These are phyloP conservation scores for Sminthurinus aureus DNA, from an alignment of 2,888 invertebrate genomes.

Conservation along the genomic window DNA sequence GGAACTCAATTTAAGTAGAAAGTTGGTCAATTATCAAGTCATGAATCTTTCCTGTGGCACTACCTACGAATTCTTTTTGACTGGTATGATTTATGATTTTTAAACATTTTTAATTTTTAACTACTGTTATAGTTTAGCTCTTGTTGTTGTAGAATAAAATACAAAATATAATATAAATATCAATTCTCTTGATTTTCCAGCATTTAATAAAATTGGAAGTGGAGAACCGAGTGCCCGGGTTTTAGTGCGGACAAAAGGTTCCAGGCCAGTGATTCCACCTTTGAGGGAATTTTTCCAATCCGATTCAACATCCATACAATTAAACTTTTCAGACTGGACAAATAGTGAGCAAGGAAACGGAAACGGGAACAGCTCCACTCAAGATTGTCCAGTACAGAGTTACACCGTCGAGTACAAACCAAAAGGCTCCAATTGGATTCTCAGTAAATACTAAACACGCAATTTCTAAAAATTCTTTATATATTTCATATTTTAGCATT, in stretches of 20 bases:
- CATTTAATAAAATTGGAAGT: constrained; percentile 63
- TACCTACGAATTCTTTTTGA: constrained; percentile 32
- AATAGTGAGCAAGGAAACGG: constrained; percentile 38
- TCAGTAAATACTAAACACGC: constrained; percentile 68
- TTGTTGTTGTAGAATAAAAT: too few species aligned
- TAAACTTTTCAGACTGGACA: constrained; percentile 63
- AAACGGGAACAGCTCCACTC: constrained; percentile 64
- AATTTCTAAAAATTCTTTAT: too few species aligned
- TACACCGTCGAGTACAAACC: constrained; percentile 75
- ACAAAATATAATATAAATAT: too few species aligned
- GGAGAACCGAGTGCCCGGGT: constrained; percentile 64
- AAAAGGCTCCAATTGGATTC: constrained; percentile 73
- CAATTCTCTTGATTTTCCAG: constrained; percentile 28
- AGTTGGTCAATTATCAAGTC: constrained; percentile 63
- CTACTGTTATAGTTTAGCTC: not conserved
- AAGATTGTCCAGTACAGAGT: constrained; percentile 70
- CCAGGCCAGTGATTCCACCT: constrained; percentile 68
- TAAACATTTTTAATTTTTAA: not conserved
- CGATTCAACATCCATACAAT: constrained; percentile 73
- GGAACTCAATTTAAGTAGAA: constrained; percentile 66
- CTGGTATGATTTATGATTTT: not conserved
- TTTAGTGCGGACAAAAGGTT: constrained; percentile 72
- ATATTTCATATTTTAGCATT: too few species aligned
- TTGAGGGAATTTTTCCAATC: constrained; percentile 72
- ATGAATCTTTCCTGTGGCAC: constrained; percentile 66